Conservation (phyloP, 2,113 vertebrate species). For the Astatotilapia flaviijosephi region DNA sequence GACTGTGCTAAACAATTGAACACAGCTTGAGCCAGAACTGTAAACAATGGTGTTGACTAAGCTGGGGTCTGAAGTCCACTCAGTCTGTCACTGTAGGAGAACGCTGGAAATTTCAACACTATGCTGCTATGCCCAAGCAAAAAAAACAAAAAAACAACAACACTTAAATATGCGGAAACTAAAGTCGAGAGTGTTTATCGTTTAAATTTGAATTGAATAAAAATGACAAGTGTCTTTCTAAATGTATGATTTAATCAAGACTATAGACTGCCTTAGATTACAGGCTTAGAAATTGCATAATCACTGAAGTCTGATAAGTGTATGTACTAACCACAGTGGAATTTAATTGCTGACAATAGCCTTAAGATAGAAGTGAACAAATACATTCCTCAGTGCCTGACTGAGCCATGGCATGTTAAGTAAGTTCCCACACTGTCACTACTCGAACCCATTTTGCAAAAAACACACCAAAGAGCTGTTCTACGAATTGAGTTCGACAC, state of each 20-base stretch:
- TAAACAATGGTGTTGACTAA: constrained; percentile 53
- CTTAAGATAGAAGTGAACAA: constrained; percentile 25
- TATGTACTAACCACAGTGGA: constrained; percentile 11
- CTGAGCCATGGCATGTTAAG: not conserved
- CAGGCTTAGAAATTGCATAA: not conserved
- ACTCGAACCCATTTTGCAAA: not conserved
- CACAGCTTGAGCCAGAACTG: constrained; percentile 31
- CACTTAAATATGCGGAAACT: not conserved
- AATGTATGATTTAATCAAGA: not conserved
- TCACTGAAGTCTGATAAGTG: constrained; percentile 23
- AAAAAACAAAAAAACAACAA: too few species aligned
- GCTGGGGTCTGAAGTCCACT: constrained; percentile 52
- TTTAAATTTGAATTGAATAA: not conserved
- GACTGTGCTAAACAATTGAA: constrained; percentile 33
- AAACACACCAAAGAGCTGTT: not conserved
- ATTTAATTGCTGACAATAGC: not conserved
- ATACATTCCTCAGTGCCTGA: constrained; percentile 12
- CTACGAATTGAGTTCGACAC: not conserved
- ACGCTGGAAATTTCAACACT: constrained; percentile 2
- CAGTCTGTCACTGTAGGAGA: not conserved
- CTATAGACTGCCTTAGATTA: not conserved
- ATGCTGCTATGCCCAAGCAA: not conserved
- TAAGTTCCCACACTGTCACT: not conserved
- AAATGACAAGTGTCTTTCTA: not conserved
- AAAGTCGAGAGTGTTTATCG: not conserved